Base-by-base conservation (phyloP, 1,140 invertebrate species). In the Adelges cooleyi region DNA sequence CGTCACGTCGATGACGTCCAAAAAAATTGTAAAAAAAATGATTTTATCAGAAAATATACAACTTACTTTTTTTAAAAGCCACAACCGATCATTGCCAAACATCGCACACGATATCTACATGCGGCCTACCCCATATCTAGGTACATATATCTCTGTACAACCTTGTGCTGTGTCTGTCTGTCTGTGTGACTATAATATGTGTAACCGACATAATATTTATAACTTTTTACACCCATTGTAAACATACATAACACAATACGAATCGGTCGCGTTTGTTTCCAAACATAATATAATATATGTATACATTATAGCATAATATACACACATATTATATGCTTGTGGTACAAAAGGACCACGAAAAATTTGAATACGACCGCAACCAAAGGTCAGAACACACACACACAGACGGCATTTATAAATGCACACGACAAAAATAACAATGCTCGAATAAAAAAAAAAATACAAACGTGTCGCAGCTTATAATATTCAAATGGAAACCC, bases 341-440 rank as follows among this genome's bases (percentile, higher is more conserved):
- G 40, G 17, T 29, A 62, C 56, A 62, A 62, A 62, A 62, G 56
- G 56, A 62, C 56, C 56, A 62, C 56, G 40, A 62, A 62, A 62
- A 62, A 62, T 62, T 62, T 62, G 56, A 62, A 62, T 62, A 62
- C 56, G 56, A 62, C 56, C 56, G 56, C 56, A 62, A 48, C 56
- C 42, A 62, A 62, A 62, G 56, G 56, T 62, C 56, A 62, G 38
- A 48, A 48, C 42, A 29, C 56, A 46, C 56, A n/a, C 42, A 48
- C 42, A 29, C 56, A 46, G 40, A n/a, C 42, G 9, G 56, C 56
- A 62, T 62, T 62, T 48, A 62, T 33, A 62, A 62, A 62, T 18
- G 42, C 56, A 62, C 56, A 62, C 42, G 56, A 48, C 40, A 42
- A 33, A 62, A 62, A 62, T 42, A 62, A 62, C 56, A 62, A 62